Base-by-base conservation (phyloP, 1,140 invertebrate genomes). In the Melanaphis sacchari region DNA sequence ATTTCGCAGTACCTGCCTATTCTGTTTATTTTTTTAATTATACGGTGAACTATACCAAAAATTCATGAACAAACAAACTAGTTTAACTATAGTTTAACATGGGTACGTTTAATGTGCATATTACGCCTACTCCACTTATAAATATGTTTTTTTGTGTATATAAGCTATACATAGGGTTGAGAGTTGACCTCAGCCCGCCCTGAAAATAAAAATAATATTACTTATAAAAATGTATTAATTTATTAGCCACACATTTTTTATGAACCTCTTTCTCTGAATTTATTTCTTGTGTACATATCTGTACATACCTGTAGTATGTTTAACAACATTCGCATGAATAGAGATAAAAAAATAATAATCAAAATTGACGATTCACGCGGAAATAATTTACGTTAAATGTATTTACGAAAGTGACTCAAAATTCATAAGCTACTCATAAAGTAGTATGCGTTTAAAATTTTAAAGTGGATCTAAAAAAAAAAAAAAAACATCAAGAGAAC, bases 1-100 rank as follows among this genome's bases (percentile, higher is more conserved):
- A n/a, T n/a, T n/a, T n/a, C 0, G 1, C 15, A 76, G 21, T 76
- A 43, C 43, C 41, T 66, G n/a, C 5, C 59, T 36, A 76, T 76
- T 76, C 36, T 76, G 59, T 76, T n/a, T n/a, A 76, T 76, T 76
- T 36, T 66, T 76, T 76, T 76, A 76, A 76, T 76, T 76, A n/a
- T n/a, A 76, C 15, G 4, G 59, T 66, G 59, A n/a, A n/a, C 15
- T 66, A 5, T n/a, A 76, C 11, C 11, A n/a, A 76, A 76, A 76
- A 76, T 15, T 31, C 59, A 76, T 76, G 31, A n/a, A n/a, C 59
- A 76, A n/a, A 1, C n/a, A 76, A 15, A 76, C 31, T 18, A 76
- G 59, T 76, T 76, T n/a, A n/a, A 76, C 59, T 76, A 76, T 76
- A 76, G n/a, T n/a, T n/a, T n/a, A n/a, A 76, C 18, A 59, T 59